Base-by-base conservation (phyloP, 92 coral and sea anemone genomes). In the Virgularia gustaviana region DNA sequence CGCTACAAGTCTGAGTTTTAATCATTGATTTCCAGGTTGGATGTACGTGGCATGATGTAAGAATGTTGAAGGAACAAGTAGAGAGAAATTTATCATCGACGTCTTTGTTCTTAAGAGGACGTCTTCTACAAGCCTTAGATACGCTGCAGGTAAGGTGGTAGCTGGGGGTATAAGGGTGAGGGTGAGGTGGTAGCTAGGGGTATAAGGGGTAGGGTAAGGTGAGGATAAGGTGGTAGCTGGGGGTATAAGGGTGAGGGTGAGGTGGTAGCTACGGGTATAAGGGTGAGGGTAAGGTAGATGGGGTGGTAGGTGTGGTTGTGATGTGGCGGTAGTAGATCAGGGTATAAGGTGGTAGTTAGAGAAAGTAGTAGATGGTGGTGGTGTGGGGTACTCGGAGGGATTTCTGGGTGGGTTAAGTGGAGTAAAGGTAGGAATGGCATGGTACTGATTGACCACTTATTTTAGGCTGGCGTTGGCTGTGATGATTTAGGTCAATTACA, bases 41-140 rank as follows among this genome's bases (percentile, higher is more conserved):
- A 0, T 92, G 98, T 56, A 92, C 98, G 57, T 92, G 98, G 98
- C 90, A 92, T 43, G 98, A 92, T 57, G 96, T 92, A 0, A 92
- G 88, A 58, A 92, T 87, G 68, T 78, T 92, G 24, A 92, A 92
- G 58, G 94, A 84, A 25, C 96, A 92, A 83, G 89, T 92, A 23
- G 98, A 89, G 76, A 83, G 86, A 79, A 92, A 89, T 61, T 83
- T 91, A 20, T 80, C 98, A 0, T 89, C 98, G 33, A 89, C 98
- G 6, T 92, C 98, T 4, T 88, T 90, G 23, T 72, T 89, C 72
- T 87, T 92, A 38, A 71, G 98, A 49, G 88, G 96, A 58, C 88
- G 90, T 62, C 58, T 92, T 32, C 83, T 92, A 23, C 90, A 86
- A 34, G 96, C 98, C 61, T 88, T 89, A 5, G 96, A 92, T 45